phyloP scores from a whole-genome alignment of 1,140 invertebrate genomes.

The Microplitis mediator region DNA sequence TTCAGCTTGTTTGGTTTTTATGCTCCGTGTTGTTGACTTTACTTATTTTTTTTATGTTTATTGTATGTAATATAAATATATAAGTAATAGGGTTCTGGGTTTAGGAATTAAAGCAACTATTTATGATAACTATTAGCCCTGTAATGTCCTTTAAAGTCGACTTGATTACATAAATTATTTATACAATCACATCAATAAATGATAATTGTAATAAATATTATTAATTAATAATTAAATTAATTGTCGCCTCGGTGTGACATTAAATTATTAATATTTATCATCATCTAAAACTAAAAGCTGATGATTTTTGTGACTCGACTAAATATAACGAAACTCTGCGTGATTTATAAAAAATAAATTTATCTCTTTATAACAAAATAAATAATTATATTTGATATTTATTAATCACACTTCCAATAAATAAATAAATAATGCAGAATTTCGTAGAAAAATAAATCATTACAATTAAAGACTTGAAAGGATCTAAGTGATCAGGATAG shows the following conservation, averaged over 20 bases:
- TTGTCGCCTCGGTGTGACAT: constrained; percentile 28
- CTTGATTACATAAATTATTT: constrained; percentile 12
- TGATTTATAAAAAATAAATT: neutral
- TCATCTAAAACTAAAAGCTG: constrained; percentile 7
- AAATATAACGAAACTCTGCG: neutral
- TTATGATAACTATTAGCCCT: constrained; percentile 7
- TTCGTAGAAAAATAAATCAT: constrained; percentile 5
- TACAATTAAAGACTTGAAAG: neutral
- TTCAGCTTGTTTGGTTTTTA: neutral
- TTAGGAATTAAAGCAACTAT: constrained; percentile 15
- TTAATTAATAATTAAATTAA: neutral
- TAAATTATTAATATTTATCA: neutral
- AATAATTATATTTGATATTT: too few relatives aligned
- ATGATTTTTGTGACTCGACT: constrained; percentile 17
- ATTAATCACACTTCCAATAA: too few relatives aligned
- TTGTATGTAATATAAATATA: neutral
- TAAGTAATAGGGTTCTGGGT: neutral
- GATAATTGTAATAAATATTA: too few relatives aligned
- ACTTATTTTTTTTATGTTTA: neutral
- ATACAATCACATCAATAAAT: neutral
- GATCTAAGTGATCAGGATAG: constrained; percentile 40
- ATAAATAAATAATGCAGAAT: neutral
- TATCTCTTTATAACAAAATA: too few relatives aligned
- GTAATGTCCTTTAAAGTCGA: constrained; percentile 14
- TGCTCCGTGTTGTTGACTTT: neutral